These are phyloP conservation scores for Cerastoderma edule DNA, from an alignment of 2,888 invertebrate species.

Conservation along the genomic window DNA sequence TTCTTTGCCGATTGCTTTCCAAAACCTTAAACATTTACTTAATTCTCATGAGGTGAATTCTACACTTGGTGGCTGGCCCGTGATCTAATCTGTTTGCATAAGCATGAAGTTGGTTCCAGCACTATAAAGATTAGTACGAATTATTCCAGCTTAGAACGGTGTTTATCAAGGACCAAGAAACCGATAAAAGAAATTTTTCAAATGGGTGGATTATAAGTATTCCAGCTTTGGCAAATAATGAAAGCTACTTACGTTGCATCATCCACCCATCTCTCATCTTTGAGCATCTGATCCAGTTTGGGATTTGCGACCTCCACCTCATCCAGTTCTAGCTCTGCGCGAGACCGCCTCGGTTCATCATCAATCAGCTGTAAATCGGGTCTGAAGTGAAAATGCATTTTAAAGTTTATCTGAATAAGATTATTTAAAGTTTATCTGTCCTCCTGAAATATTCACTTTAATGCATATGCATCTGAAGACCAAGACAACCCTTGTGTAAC, in stretches of 20 bases:
- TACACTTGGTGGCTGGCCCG: no score
- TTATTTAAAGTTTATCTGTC: neutral
- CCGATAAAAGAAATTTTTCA: no score
- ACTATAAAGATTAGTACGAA: no score
- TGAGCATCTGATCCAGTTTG: constrained; percentile 87
- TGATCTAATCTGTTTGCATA: no score
- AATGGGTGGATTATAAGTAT: no score
- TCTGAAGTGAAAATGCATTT: constrained; percentile 75
- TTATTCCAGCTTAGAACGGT: no score
- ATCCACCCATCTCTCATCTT: constrained; percentile 89
- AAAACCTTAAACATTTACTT: no score
- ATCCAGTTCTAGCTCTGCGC: constrained; percentile 86
- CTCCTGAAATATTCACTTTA: neutral
- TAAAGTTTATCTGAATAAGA: neutral
- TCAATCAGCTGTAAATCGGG: constrained; percentile 86
- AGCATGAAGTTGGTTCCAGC: no score
- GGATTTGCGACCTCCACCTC: constrained; percentile 86
- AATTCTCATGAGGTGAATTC: no score
- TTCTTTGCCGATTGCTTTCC: no score
- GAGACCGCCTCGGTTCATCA: constrained; percentile 77
- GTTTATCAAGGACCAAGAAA: no score
- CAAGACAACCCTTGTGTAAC: neutral
- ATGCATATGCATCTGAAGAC: neutral
- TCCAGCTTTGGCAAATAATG: no score
- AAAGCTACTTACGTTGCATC: constrained; percentile 86